Percentiles rank a stretch among this genome's conserved stretches.
Conservation (phyloP, 2,888 invertebrate genomes). For the Lasioglossum lativentre region DNA sequence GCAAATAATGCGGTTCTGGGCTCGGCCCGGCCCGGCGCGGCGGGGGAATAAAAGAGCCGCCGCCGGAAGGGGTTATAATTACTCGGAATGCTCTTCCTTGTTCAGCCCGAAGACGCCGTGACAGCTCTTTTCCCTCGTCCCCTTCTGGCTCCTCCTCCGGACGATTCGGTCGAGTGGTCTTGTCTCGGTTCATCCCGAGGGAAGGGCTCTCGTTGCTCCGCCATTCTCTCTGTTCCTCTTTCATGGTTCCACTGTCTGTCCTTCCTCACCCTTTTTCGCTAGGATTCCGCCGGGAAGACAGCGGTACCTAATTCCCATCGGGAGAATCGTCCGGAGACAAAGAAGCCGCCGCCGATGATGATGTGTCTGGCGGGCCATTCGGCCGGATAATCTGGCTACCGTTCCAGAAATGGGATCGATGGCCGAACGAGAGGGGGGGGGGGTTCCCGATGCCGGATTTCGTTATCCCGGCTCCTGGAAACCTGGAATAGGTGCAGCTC, state of each 20-base stretch:
- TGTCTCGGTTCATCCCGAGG: slow-evolving; percentile 25
- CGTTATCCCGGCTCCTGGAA: slow-evolving; percentile 15
- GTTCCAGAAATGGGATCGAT: slow-evolving; percentile 61
- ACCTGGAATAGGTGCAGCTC: slow-evolving; percentile 28
- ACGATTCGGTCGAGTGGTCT: slow-evolving; percentile 22
- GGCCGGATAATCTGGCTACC: slow-evolving; percentile 62
- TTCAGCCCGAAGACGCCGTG: slow-evolving; percentile 57
- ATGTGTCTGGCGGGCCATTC: slow-evolving; percentile 62
- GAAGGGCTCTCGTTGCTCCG: neutral
- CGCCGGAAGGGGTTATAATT: slow-evolving; percentile 72
- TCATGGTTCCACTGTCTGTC: neutral
- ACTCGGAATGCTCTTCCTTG: slow-evolving; percentile 68
- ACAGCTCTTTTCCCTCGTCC: slow-evolving; percentile 63
- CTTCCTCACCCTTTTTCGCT: neutral
- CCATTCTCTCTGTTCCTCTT: neutral
- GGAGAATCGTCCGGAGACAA: slow-evolving; percentile 66
- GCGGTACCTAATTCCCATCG: slow-evolving; percentile 56
- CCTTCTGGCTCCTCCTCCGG: slow-evolving; percentile 19
- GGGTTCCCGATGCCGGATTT: slow-evolving; percentile 44
- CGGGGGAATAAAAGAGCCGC: slow-evolving; percentile 40
- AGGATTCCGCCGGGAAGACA: slow-evolving; percentile 50
- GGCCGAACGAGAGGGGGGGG: slow-evolving; percentile 20
- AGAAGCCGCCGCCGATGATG: slow-evolving; percentile 63
- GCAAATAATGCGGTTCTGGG: neutral
- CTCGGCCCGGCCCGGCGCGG: neutral